These are phyloP conservation scores for Abramis brama DNA, from an alignment of 2,113 vertebrate genomes.

Conservation along the genomic window DNA sequence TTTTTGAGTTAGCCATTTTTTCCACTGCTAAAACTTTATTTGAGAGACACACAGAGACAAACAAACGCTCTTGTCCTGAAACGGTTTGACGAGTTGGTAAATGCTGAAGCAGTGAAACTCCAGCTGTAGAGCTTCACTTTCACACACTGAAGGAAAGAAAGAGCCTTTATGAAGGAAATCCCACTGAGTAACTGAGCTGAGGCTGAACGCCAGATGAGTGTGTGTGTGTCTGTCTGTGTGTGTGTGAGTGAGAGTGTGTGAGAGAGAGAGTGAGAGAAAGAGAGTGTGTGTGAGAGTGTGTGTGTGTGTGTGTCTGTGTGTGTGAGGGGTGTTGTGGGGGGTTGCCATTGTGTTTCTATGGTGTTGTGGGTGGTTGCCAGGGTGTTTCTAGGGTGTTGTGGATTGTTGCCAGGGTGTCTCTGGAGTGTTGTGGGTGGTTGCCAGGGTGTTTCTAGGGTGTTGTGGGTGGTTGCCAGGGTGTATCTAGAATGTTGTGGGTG, in stretches of 20 bases:
- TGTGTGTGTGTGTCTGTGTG: no score
- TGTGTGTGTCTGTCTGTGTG: not conserved
- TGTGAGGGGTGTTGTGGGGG: no score
- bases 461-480: no score
- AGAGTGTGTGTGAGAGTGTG: not conserved
- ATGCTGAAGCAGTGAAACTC: not conserved
- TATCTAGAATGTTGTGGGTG: no score
- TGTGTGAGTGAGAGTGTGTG: not conserved
- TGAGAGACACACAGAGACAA: not conserved
- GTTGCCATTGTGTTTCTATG: no score
- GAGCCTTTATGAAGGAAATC: slow-evolving; percentile 28
- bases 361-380: no score
- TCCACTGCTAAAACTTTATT: not conserved
- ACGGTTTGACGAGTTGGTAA: not conserved
- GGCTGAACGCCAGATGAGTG: not conserved
- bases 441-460: no score
- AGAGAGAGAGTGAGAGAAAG: not conserved
- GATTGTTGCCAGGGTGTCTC: no score
- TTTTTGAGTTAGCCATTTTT: not conserved
- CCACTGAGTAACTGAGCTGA: slow-evolving; percentile 6
- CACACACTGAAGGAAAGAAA: slow-evolving; percentile 4
- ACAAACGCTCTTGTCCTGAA: not conserved
- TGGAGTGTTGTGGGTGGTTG: no score
- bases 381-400: no score
- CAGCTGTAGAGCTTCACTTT: slow-evolving; percentile 8